phyloP scores from a whole-genome alignment of 2,888 invertebrate genomes.

The Dynastes maya region DNA sequence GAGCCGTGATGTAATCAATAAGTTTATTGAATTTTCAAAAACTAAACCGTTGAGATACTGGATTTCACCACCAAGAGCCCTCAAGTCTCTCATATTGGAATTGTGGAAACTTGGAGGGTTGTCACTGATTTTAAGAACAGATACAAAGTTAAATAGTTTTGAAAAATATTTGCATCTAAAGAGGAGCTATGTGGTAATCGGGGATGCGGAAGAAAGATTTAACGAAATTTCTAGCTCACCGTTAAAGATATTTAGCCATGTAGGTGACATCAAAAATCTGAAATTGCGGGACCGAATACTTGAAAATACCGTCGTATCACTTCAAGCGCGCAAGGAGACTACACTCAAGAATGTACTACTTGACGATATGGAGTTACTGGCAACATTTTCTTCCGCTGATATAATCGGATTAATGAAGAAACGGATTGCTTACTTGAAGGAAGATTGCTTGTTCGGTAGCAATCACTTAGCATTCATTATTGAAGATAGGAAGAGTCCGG shows the following conservation, averaged over 20 bases:
- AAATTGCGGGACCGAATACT: background rate
- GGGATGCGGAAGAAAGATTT: background rate
- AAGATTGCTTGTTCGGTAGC: background rate
- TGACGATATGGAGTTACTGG: background rate
- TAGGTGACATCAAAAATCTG: background rate
- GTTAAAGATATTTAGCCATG: background rate
- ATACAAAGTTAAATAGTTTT: background rate
- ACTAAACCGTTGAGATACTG: background rate
- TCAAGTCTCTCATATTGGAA: background rate
- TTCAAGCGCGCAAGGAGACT: background rate
- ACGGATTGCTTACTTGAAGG: background rate
- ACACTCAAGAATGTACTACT: background rate
- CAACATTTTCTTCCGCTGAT: background rate
- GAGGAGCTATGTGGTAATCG: background rate
- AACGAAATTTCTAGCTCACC: background rate
- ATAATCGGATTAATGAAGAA: slow-evolving; percentile 10
- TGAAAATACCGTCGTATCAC: background rate
- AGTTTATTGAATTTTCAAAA: background rate
- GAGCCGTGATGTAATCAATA: background rate
- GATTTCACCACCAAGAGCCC: background rate
- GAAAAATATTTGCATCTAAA: background rate
- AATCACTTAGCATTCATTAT: background rate
- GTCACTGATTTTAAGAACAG: background rate
- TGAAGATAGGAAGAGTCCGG: background rate
- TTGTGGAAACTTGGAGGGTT: slow-evolving; percentile 2